phyloP scores from a whole-genome alignment of 1,140 invertebrate species.

The Ips nitidus region DNA sequence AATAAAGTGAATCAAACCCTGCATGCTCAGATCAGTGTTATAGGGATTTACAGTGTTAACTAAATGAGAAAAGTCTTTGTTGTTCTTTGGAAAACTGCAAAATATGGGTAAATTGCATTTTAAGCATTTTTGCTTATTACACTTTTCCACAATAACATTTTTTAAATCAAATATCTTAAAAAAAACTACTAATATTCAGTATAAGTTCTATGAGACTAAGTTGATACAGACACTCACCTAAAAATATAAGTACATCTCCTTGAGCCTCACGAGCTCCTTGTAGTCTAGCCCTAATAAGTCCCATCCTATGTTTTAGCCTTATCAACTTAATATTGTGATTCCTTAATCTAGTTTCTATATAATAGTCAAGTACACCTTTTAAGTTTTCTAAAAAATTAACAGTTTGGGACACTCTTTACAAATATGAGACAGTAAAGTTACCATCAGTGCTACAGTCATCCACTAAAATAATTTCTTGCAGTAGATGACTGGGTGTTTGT shows the following conservation, averaged over 20 bases:
- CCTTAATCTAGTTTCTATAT: conserved; percentile 68
- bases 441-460: conserved; percentile 85
- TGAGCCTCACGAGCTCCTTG: conserved; percentile 74
- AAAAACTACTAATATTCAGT: too few relatives aligned
- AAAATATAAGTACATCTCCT: conserved; percentile 80
- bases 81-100: too few relatives aligned
- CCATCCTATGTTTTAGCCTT: conserved; percentile 72
- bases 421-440: conserved; percentile 41
- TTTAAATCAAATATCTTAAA: too few relatives aligned
- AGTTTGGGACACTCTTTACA: background rate
- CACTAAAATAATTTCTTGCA: conserved; percentile 85
- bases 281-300: conserved; percentile 83
- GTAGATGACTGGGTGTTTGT: conserved; percentile 65
- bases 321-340: conserved; percentile 72
- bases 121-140: too few relatives aligned
- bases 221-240: conserved; percentile 10
- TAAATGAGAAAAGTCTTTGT: too few relatives aligned
- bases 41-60: background rate
- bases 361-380: conserved; percentile 74
- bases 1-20: conserved; percentile 49
- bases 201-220: too few relatives aligned
- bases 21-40: background rate
- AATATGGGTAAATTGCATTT: too few relatives aligned
- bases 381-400: conserved; percentile 60
- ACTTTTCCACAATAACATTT: too few relatives aligned